phyloP scores from a whole-genome alignment of 2,888 invertebrate species.

The Galeruca laticollis region DNA sequence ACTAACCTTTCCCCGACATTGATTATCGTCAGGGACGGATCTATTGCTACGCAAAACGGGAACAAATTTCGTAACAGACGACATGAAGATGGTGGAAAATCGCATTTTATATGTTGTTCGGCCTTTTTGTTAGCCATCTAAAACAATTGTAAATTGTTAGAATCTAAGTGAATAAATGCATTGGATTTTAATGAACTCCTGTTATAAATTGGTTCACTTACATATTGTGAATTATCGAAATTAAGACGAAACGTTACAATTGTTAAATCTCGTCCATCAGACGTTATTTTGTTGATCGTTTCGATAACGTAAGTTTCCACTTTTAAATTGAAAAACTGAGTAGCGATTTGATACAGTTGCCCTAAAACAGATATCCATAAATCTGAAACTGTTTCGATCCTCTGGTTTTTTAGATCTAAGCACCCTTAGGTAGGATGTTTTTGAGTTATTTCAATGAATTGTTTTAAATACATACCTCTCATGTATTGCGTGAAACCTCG shows the following conservation, averaged over 20 bases:
- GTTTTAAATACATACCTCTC: conserved; percentile 72
- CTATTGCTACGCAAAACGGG: conserved; percentile 87
- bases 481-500: conserved; percentile 86
- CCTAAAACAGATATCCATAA: conserved; percentile 68
- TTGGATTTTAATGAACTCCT: too few species aligned
- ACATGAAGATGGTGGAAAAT: conserved; percentile 76
- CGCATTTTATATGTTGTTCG: conserved; percentile 58
- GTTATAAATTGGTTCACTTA: conserved; percentile 63
- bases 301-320: conserved; percentile 71
- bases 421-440: too few species aligned
- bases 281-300: conserved; percentile 11
- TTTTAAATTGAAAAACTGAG: conserved; percentile 81
- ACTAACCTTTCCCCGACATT: conserved; percentile 84
- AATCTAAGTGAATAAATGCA: conserved; percentile 71
- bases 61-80: conserved; percentile 83
- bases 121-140: conserved; percentile 59
- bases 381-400: not conserved
- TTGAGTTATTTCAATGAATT: not conserved
- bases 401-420: too few species aligned
- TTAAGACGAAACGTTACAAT: conserved; percentile 81
- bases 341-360: conserved; percentile 88
- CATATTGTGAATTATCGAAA: conserved; percentile 88
- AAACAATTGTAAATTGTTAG: conserved; percentile 64
- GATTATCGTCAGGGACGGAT: conserved; percentile 79
- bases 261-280: conserved; percentile 67